phyloP scores from a whole-genome alignment of 2,113 vertebrate genomes.

The Platycercus adscitus region DNA sequence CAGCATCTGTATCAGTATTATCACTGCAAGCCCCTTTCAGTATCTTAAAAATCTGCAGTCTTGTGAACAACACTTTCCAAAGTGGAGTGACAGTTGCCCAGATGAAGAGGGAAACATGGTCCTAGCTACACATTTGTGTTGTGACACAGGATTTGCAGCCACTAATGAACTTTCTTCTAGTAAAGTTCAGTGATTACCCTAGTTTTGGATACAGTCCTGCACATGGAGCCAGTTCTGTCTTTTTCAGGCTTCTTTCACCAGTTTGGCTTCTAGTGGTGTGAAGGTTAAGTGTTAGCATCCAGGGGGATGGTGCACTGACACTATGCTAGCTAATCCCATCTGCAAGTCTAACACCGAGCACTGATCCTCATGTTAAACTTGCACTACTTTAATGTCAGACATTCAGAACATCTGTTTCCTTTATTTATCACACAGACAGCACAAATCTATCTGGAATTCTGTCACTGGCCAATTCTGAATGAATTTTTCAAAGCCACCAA shows the following conservation, averaged over 20 bases:
- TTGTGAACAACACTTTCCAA: not conserved
- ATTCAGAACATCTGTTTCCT: not conserved
- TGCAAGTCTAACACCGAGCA: not conserved
- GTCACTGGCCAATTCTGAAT: not conserved
- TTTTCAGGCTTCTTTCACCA: not conserved
- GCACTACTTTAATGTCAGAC: not conserved
- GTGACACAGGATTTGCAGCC: not conserved
- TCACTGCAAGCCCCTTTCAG: not conserved
- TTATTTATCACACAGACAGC: not conserved
- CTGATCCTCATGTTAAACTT: not conserved
- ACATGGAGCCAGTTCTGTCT: not conserved
- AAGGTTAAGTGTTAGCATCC: rapidly evolving
- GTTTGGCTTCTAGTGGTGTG: not conserved
- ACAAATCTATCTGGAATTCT: not conserved
- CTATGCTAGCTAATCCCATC: not conserved
- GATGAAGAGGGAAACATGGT: not conserved
- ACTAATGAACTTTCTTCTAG: not conserved
- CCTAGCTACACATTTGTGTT: not conserved
- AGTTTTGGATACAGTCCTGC: not conserved
- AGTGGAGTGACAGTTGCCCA: not conserved
- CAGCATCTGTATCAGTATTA: not conserved
- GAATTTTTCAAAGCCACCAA: not conserved
- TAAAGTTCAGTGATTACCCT: not conserved
- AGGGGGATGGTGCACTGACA: not conserved
- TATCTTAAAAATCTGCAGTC: not conserved